These are phyloP conservation scores for Bombus waltoni DNA, from an alignment of 1,140 invertebrate genomes.

Conservation along the genomic window DNA sequence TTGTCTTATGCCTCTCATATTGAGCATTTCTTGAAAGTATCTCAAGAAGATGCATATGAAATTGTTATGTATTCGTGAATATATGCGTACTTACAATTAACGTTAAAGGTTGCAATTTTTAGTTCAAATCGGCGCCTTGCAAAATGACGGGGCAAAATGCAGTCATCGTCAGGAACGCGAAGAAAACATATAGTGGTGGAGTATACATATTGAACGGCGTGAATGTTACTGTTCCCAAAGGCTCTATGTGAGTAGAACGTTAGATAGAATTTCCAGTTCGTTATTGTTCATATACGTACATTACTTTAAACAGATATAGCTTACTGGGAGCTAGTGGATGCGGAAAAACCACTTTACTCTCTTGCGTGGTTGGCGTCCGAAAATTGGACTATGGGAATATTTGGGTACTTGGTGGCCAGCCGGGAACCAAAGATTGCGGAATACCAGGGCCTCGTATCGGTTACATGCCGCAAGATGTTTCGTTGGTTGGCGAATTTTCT, in stretches of 20 bases:
- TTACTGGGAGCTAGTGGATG: slow-evolving; percentile 93
- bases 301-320: slow-evolving; percentile 87
- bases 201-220: slow-evolving; percentile 84
- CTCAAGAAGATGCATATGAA: too few species aligned
- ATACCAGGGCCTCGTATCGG: slow-evolving; percentile 91
- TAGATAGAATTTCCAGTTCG: background rate
- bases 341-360: slow-evolving; percentile 93
- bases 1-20: too few species aligned
- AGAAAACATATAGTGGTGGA: slow-evolving; percentile 84
- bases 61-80: too few species aligned
- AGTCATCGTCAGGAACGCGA: slow-evolving; percentile 83
- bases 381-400: slow-evolving; percentile 89
- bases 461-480: slow-evolving; percentile 95
- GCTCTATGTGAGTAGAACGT: slow-evolving; percentile 85
- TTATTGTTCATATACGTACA: background rate
- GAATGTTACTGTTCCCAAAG: slow-evolving; percentile 85
- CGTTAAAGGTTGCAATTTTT: background rate
- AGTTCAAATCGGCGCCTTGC: background rate
- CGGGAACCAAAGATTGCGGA: slow-evolving; percentile 88
- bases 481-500: slow-evolving; percentile 93
- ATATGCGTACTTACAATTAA: background rate
- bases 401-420: slow-evolving; percentile 90
- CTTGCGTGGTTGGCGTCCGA: slow-evolving; percentile 92
- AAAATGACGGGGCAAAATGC: slow-evolving; percentile 71
- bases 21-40: too few species aligned